Conservation (phyloP, 2,888 invertebrate species). For the Coelopa pilipes region DNA sequence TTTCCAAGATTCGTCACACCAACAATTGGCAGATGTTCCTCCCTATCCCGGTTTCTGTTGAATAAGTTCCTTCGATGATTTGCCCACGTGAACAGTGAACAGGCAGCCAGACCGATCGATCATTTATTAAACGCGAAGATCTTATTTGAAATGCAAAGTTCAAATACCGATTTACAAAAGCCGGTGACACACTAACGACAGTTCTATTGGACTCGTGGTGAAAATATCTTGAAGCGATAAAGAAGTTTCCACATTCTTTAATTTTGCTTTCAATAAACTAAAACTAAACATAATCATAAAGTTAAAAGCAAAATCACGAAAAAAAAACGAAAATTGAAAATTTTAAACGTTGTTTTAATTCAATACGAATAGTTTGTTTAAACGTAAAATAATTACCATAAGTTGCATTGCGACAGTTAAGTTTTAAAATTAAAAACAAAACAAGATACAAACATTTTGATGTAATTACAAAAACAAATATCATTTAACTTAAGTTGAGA, state of each 20-base stretch:
- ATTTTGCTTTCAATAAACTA: slow-evolving; percentile 38
- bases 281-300: slow-evolving; percentile 30
- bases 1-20: too few relatives aligned
- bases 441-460: slow-evolving; percentile 10
- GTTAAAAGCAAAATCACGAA: neutral
- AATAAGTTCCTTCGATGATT: too few relatives aligned
- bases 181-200: too few relatives aligned
- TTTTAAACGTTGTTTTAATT: slow-evolving; percentile 39
- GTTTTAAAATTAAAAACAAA: slow-evolving; percentile 24
- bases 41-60: too few relatives aligned
- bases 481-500: slow-evolving; percentile 15
- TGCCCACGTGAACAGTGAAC: too few relatives aligned
- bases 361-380: slow-evolving; percentile 38
- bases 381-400: slow-evolving; percentile 30
- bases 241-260: slow-evolving; percentile 35
- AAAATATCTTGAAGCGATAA: slow-evolving; percentile 36
- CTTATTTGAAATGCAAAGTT: too few relatives aligned
- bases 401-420: slow-evolving; percentile 30
- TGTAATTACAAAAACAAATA: slow-evolving; percentile 14
- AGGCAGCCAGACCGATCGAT: too few relatives aligned
- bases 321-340: slow-evolving; percentile 29
- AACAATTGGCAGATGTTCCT: too few relatives aligned
- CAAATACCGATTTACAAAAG: too few relatives aligned
- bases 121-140: too few relatives aligned
- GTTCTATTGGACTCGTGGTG: neutral